These are phyloP conservation scores for Pitta sordida DNA, from an alignment of 2,113 vertebrate species.

Conservation along the genomic window DNA sequence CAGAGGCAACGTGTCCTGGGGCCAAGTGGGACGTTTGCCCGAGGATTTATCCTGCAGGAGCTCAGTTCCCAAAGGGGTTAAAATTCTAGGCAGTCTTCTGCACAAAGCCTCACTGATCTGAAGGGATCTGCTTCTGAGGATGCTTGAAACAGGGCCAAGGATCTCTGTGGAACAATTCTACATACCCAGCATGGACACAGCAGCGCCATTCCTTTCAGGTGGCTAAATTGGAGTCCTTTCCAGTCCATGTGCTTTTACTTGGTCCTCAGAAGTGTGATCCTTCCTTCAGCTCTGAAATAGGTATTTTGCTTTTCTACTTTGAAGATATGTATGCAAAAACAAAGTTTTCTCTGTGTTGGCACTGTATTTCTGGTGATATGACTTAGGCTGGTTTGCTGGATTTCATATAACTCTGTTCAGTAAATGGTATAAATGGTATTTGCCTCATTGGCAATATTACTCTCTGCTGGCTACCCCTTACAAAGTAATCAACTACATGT, in stretches of 20 bases:
- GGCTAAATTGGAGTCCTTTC: neutral
- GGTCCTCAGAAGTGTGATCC: neutral
- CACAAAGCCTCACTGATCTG: neutral
- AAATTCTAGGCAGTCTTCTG: conserved; percentile 15
- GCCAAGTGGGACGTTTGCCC: conserved; percentile 30
- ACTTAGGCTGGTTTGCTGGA: neutral
- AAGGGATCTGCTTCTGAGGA: neutral
- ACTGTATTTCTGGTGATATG: neutral
- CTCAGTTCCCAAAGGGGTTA: conserved; percentile 1
- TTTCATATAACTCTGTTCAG: neutral
- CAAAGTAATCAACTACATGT: neutral
- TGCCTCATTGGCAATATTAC: neutral
- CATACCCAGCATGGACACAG: neutral
- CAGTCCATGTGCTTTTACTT: neutral
- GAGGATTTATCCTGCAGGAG: conserved; percentile 13
- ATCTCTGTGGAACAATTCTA: neutral
- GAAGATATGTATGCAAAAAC: no score
- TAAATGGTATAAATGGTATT: neutral
- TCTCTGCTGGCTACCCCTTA: neutral
- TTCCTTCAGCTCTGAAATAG: neutral
- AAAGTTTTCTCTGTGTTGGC: neutral
- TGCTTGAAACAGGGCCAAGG: neutral
- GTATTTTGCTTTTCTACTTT: no score
- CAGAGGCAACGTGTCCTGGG: neutral
- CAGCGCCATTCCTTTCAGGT: neutral